Base-by-base conservation (phyloP, 2,113 vertebrate genomes). In the Cyrtonyx montezumae region DNA sequence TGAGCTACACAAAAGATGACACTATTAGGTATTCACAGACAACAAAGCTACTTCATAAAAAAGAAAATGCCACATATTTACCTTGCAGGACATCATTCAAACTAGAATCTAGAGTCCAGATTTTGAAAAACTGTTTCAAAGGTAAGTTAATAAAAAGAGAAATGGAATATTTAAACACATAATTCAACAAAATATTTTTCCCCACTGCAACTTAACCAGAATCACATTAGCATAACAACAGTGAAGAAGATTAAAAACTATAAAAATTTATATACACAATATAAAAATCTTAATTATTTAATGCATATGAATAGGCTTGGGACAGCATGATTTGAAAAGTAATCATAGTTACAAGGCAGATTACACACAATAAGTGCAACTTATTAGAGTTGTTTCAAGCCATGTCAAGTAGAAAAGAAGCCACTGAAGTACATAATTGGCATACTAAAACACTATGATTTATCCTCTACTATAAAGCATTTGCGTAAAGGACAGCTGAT, bases 341-440 rank as follows among this genome's bases (percentile, higher is more conserved):
- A 81, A 49, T 36, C 56, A 56, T 56, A 78, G 69, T 23, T 83
- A 88, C 23, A 66, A 93, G 84, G 66, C 45, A 71, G 56, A 86
- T 75, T 86, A 86, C 14, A 71, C 56, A 49, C 25, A 85, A 2
- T 28, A 87, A 82, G 14, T 48, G 8, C 25, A 83, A 93, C 37
- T 93, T 76, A 43, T 93, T 76, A 43, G 66, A 90, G 56, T 71
- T 93, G 83, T 90, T 94, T 94, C 58, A 90, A 94, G 48, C 26
- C 66, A 86, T 5, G 56, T 45, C 51, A 88, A 83, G 51, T 53
- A 78, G 79, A 88, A 88, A 87, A 90, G 73, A 77, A 96, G 62
- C 56, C 78, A 61, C 42, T 78, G 46, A 78, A 86, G 65, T 69
- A 77, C 17, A 59, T 67, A 94, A 90, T 12, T 93, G 4, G 8